Conservation (phyloP, 2,797 vertebrate species). For the Scolopax rusticola region DNA sequence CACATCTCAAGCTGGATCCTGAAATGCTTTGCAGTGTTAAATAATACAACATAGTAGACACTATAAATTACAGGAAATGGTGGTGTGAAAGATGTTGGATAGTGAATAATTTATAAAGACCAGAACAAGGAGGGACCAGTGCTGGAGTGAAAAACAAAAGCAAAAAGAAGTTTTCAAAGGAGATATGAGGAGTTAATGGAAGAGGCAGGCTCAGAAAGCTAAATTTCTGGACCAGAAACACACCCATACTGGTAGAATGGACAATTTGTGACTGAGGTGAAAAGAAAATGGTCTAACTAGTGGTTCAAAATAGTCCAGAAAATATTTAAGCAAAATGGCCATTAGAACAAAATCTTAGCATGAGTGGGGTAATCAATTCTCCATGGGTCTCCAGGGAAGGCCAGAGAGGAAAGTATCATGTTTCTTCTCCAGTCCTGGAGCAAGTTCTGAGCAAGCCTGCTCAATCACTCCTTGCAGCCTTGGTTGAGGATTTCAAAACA, state of each 20-base stretch:
- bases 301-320: neutral
- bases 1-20: constrained; percentile 12
- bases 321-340: neutral
- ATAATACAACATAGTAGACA: constrained; percentile 51
- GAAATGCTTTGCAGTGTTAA: constrained; percentile 51
- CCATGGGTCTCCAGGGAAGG: neutral
- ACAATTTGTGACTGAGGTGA: neutral
- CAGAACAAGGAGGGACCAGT: neutral
- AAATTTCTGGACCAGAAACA: neutral
- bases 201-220: neutral
- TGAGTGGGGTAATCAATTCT: neutral
- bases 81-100: neutral
- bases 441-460: neutral
- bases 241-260: neutral
- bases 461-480: neutral
- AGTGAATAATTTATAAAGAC: constrained; percentile 49
- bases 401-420: neutral
- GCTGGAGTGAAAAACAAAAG: neutral
- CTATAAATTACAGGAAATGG: constrained; percentile 49
- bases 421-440: neutral
- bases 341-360: neutral
- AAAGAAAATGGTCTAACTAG: neutral
- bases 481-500: neutral
- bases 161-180: neutral
- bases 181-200: neutral